These are phyloP conservation scores for Caenorhabditis becei DNA, from an alignment of 2,888 invertebrate species.

Conservation along the genomic window DNA sequence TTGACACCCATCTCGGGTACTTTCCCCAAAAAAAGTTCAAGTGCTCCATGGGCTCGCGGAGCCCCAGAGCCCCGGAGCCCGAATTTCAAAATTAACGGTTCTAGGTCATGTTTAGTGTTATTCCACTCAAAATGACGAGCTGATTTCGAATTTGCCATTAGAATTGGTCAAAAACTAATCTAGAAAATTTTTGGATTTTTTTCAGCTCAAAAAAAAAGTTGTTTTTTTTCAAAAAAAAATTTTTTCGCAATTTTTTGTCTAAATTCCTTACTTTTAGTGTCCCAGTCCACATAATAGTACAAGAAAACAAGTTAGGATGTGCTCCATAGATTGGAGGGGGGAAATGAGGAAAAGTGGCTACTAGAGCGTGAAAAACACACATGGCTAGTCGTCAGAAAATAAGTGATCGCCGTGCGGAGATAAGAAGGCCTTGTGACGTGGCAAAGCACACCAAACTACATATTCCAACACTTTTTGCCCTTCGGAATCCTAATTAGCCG, in stretches of 20 bases:
- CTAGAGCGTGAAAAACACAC: slow-evolving; percentile 5
- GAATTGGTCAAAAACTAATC: not conserved
- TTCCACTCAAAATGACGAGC: not conserved
- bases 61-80: not conserved
- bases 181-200: no score
- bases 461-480: no score
- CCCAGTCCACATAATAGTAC: no score
- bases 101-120: not conserved
- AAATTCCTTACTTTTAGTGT: no score
- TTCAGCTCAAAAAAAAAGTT: no score
- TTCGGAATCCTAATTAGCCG: slow-evolving; percentile 2
- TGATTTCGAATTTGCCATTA: not conserved
- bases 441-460: no score
- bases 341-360: slow-evolving; percentile 1
- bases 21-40: not conserved
- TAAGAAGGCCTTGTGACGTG: not conserved
- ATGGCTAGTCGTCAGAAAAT: not conserved
- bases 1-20: not conserved
- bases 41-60: not conserved
- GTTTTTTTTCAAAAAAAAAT: no score
- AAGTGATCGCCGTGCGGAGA: not conserved
- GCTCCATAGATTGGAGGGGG: no score
- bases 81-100: not conserved
- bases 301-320: no score
- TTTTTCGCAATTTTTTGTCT: no score